Base-by-base conservation (phyloP, 2,888 invertebrate species). In the Acronicta aceris region DNA sequence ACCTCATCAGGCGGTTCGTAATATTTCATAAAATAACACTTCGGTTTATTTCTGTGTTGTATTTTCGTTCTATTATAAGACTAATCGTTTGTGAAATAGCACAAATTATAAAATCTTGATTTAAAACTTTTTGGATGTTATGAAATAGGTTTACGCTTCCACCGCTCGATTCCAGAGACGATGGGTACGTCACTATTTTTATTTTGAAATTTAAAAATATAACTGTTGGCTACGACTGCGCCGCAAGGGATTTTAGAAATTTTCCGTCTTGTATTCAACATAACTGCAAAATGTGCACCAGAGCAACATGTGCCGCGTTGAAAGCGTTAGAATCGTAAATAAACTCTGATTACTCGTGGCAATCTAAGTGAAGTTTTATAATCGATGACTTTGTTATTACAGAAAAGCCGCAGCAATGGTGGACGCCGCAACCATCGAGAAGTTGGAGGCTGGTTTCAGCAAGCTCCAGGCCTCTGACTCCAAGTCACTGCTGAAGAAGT, bases 401-500 rank as follows among this genome's bases (percentile, higher is more conserved):
- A 97, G 97, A 92, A 97, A 96, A 94, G 95, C 96, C 95, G 96
- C 96, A 95, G 95, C 95, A 91, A 98, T 98, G 98, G 98, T 98
- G 95, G 98, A 98, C 95, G 97, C 98, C 89, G 98, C 97, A 93
- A 97, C 97, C 88, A 94, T 98, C 89, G 97, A 98, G 92, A 98
- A 98, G 95, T 95, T 98, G 95, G 98, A 98, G 95, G 96, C 97
- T 91, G 98, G 98, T 85, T 98, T 96, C 95, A 96, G 96, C 96
- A 98, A 98, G 95, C 96, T 98, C 86, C 96, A 96, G 83, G 97
- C 95, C 81, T 97, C 98, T 71, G 98, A 98, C 95, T 99, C 98
- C 92, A 98, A 99, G 95, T 99, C 99, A 66, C 96, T 99, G 93
- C 95, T 99, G 95, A 99, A 99, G 96, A 99, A 99, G 94, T 97